Percentiles rank a stretch among this genome's conserved stretches.
Evolutionary conservation across 2,113 vertebrate species (phyloP).

Genomic region (Antigone vipio): DNA sequence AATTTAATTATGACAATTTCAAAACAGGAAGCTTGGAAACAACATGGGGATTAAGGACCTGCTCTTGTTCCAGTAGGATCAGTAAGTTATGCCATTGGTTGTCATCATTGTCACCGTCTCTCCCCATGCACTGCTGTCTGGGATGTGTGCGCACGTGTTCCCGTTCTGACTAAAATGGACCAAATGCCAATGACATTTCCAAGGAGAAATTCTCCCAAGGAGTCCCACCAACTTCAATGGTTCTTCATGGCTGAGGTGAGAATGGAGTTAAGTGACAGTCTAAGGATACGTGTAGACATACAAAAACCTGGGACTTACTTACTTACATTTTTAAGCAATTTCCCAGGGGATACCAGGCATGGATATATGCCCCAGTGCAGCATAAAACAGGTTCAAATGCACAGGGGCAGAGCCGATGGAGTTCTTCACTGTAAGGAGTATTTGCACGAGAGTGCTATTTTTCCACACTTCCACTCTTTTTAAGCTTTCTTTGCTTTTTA

Average conservation of each 20-base stretch:
- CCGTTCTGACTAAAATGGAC: neutral
- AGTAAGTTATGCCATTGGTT: neutral
- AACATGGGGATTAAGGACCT: neutral
- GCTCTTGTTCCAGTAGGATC: slow-evolving; percentile 21
- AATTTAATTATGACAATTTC: slow-evolving; percentile 64
- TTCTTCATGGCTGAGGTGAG: neutral
- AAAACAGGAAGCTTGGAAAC: slow-evolving; percentile 60
- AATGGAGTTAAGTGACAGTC: neutral
- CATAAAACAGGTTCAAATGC: neutral
- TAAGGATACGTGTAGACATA: neutral
- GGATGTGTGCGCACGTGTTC: neutral
- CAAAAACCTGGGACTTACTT: neutral
- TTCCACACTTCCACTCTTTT: neutral
- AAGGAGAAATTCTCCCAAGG: neutral
- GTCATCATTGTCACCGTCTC: neutral
- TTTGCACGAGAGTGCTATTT: slow-evolving; percentile 1
- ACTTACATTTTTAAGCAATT: neutral
- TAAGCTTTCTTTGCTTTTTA: neutral
- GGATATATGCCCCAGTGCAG: neutral
- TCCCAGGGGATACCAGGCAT: neutral
- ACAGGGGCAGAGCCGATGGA: neutral
- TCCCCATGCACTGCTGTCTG: neutral
- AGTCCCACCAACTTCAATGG: neutral
- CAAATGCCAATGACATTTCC: neutral
- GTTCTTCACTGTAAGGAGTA: neutral